Evolutionary conservation across 2,113 vertebrate species (phyloP).

Genomic region (Silurus glanis): DNA sequence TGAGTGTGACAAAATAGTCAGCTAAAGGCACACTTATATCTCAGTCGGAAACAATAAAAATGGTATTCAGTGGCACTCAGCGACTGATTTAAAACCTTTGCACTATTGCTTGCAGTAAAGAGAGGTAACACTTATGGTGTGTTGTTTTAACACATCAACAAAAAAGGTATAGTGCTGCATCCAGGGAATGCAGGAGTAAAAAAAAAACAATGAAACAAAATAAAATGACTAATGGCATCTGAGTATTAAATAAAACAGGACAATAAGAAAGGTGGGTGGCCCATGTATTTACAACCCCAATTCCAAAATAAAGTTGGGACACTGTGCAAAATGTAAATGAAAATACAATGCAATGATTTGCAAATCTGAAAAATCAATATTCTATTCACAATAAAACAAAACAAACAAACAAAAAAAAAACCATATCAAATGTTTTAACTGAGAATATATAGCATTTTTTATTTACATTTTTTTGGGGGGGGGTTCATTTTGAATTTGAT

Average conservation of each 20-base stretch:
- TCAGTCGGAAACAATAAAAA: neutral
- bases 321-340: too few species aligned
- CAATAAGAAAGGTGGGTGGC: neutral
- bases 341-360: too few species aligned
- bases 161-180: neutral
- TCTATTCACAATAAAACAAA: too few species aligned
- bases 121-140: neutral
- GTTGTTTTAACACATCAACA: neutral
- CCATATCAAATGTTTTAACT: too few species aligned
- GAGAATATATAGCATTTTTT: too few species aligned
- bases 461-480: too few species aligned
- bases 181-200: neutral
- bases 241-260: neutral
- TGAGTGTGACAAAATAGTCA: neutral
- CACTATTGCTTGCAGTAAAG: neutral
- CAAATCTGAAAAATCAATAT: too few species aligned
- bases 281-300: neutral
- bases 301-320: too few species aligned
- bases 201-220: neutral
- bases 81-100: neutral
- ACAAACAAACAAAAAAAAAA: too few species aligned
- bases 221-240: neutral
- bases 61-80: constrained; percentile 4
- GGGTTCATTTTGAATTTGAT: too few species aligned
- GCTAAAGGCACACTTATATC: neutral